Evolutionary conservation across 2,113 vertebrate genomes (phyloP).

Genomic region (Leptobrachium leishanense): DNA sequence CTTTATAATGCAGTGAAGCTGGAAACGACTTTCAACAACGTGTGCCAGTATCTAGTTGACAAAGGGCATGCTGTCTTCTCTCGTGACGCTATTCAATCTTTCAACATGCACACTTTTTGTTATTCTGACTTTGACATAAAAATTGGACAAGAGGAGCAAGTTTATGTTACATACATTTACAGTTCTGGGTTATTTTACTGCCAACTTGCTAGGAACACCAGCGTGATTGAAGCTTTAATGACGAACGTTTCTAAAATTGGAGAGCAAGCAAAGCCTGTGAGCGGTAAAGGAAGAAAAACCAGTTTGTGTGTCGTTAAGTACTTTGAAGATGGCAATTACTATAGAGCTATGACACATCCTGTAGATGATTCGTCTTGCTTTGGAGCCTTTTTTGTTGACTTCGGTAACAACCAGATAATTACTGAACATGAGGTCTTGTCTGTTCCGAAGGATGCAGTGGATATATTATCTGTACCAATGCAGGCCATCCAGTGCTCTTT

Average conservation of each 20-base stretch:
- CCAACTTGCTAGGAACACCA: slow-evolving; percentile 79
- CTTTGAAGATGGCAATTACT: slow-evolving; percentile 76
- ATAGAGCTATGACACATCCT: slow-evolving; percentile 70
- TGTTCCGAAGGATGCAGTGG: slow-evolving; percentile 71
- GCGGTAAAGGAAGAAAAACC: slow-evolving; percentile 15
- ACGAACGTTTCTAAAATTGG: slow-evolving; percentile 62
- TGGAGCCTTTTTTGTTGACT: slow-evolving; percentile 84
- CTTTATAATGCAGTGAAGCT: slow-evolving; percentile 79
- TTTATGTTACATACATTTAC: slow-evolving; percentile 75
- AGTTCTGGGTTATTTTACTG: slow-evolving; percentile 82
- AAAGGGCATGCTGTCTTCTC: slow-evolving; percentile 49
- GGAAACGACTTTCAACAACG: slow-evolving; percentile 56
- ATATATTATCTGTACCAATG: slow-evolving; percentile 84
- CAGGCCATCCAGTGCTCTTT: slow-evolving; percentile 82
- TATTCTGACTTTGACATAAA: slow-evolving; percentile 79
- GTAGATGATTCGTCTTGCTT: slow-evolving; percentile 65
- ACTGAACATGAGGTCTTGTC: slow-evolving; percentile 69
- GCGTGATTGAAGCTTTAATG: slow-evolving; percentile 67
- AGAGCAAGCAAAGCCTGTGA: slow-evolving; percentile 51
- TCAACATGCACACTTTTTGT: slow-evolving; percentile 72
- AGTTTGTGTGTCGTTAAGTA: slow-evolving; percentile 80
- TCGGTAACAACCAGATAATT: slow-evolving; percentile 77
- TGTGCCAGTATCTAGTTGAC: slow-evolving; percentile 63
- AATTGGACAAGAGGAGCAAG: slow-evolving; percentile 73
- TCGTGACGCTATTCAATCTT: slow-evolving; percentile 53